A percentile compares a stretch with the other conserved stretches of the same genome.
These are phyloP conservation scores for Furcula furcula DNA, from an alignment of 2,888 invertebrate genomes.

Conservation along the genomic window DNA sequence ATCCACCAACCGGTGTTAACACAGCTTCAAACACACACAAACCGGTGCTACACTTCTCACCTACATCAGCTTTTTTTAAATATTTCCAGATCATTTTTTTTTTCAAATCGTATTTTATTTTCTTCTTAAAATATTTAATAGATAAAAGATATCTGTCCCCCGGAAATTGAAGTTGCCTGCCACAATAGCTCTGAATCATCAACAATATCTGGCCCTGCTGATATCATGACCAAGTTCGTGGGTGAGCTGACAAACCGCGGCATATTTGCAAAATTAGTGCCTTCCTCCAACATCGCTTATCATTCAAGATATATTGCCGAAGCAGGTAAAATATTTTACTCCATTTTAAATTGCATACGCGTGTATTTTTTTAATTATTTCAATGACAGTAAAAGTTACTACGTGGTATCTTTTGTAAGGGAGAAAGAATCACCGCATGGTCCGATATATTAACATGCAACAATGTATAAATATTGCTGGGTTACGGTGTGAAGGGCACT, in stretches of 20 bases:
- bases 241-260: slow-evolving; percentile 45
- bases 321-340: slow-evolving; percentile 78
- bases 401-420: no score
- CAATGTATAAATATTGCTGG: no score
- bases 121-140: slow-evolving; percentile 10
- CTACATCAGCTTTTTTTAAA: no score
- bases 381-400: no score
- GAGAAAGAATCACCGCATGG: no score
- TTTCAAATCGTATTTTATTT: not conserved
- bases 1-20: no score
- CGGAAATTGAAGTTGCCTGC: slow-evolving; percentile 87
- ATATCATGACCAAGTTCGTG: slow-evolving; percentile 81
- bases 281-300: slow-evolving; percentile 90
- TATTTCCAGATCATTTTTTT: slow-evolving; percentile 6
- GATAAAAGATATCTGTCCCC: slow-evolving; percentile 61
- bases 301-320: slow-evolving; percentile 87
- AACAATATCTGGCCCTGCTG: slow-evolving; percentile 88
- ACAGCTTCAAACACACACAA: no score
- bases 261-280: slow-evolving; percentile 51
- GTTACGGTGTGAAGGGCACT: no score
- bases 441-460: no score
- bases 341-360: no score
- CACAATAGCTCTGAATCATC: slow-evolving; percentile 89
- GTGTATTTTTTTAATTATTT: no score
- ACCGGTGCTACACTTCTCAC: no score